Percentiles rank a stretch among this genome's conserved stretches.
phyloP scores from a whole-genome alignment of 92 coral and sea anemone genomes.

The Epizoanthus scotinus region DNA sequence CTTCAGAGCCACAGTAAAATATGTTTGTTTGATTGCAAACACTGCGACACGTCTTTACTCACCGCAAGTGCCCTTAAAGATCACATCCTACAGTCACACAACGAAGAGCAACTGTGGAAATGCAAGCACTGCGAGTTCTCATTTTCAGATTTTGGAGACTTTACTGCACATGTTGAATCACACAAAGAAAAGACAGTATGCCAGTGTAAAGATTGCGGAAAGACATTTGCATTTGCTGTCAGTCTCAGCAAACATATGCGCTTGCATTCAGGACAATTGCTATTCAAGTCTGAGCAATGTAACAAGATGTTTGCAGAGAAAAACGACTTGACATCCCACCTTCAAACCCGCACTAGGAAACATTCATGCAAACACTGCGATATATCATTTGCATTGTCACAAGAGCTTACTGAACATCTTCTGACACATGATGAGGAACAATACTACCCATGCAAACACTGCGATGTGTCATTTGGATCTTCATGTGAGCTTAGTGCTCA shows the following conservation, averaged over 20 bases:
- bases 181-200: slow-evolving; percentile 20
- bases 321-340: not conserved
- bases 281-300: not conserved
- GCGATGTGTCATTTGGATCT: not conserved
- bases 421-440: slow-evolving; percentile 7
- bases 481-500: not conserved
- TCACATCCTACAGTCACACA: slow-evolving; percentile 19
- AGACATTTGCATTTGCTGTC: slow-evolving; percentile 8
- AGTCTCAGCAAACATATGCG: slow-evolving; percentile 22
- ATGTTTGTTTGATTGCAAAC: not conserved
- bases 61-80: slow-evolving; percentile 20
- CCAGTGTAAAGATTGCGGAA: slow-evolving; percentile 7
- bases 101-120: slow-evolving; percentile 9
- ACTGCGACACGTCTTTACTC: slow-evolving; percentile 1
- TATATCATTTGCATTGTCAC: slow-evolving; percentile 2
- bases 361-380: slow-evolving; percentile 1
- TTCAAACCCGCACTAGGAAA: slow-evolving; percentile 2
- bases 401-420: not conserved
- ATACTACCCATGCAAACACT: slow-evolving; percentile 11
- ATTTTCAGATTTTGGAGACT: slow-evolving; percentile 32
- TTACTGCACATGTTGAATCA: slow-evolving; percentile 23
- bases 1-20: not conserved
- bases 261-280: slow-evolving; percentile 12
- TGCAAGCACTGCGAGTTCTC: slow-evolving; percentile 7
- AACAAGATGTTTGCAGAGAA: slow-evolving; percentile 16